These are phyloP conservation scores for Aleiodes sp. DNA, from an alignment of 1,140 invertebrate genomes.

Conservation along the genomic window DNA sequence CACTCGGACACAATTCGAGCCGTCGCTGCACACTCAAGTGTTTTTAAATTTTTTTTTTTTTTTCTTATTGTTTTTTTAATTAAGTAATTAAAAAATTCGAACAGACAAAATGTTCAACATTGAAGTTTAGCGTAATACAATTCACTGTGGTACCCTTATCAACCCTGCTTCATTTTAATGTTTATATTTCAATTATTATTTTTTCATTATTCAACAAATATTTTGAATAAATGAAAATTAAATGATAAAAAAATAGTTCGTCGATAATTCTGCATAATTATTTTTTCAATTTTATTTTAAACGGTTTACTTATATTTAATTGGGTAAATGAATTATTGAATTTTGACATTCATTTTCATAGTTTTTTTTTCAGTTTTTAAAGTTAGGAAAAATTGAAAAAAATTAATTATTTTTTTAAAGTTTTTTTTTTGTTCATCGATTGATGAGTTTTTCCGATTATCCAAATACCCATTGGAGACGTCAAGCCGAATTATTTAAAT, in stretches of 20 bases:
- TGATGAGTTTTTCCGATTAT: neutral
- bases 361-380: too few relatives aligned
- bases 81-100: slow-evolving; percentile 14
- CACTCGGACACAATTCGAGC: slow-evolving; percentile 7
- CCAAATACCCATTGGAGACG: neutral
- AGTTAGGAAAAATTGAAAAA: too few relatives aligned
- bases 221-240: neutral
- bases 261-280: too few relatives aligned
- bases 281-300: too few relatives aligned
- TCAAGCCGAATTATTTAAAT: neutral
- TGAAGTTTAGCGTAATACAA: slow-evolving; percentile 6
- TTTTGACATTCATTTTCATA: too few relatives aligned
- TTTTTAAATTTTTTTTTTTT: too few relatives aligned
- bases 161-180: slow-evolving; percentile 17
- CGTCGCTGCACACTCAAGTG: neutral
- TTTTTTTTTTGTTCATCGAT: too few relatives aligned
- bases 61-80: too few relatives aligned
- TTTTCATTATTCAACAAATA: neutral
- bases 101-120: neutral
- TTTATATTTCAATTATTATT: neutral
- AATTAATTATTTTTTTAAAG: too few relatives aligned
- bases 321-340: too few relatives aligned
- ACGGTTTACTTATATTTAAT: too few relatives aligned
- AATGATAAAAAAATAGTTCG: neutral
- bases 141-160: slow-evolving; percentile 22